Base-by-base conservation (phyloP, 64 coral and sea anemone species). In the Astreopora myriophthalma region DNA sequence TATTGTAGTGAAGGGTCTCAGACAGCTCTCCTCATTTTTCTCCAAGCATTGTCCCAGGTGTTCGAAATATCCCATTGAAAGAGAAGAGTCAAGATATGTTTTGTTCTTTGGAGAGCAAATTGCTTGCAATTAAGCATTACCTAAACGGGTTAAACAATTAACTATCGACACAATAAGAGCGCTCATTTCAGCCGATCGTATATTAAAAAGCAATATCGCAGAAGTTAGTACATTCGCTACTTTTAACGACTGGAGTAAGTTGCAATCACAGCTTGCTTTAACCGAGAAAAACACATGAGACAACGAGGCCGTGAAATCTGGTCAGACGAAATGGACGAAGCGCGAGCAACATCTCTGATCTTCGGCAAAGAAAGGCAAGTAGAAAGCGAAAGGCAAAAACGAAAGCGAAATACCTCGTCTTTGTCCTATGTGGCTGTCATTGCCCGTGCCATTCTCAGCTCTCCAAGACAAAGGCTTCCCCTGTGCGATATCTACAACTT, bases 401-500 rank as follows among this genome's bases (percentile, higher is more conserved):
- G 79, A 57, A 83, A 83, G 57, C 52, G 57, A 27, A 83, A 63
- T 83, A 64, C 79, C 29, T 83, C 52, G 8, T 34, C 89, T 9
- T 13, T 84, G 67, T 70, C 91, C 11, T 93, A 87, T 40, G 76
- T 87, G n/a, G 84, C 71, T 5, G 62, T 87, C 2, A 93, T 93
- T 31, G 42, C 91, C 0, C 26, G 27, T 9, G 84, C 91, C 1
- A 93, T 93, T 65, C 83, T 93, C 23, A 69, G 73, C 8, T 93
- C 91, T 14, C 71, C 91, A 17, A 30, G 42, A 5, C 86, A 86
- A 55, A 87, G 71, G 16, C 34, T 76, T 8, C 86, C 91, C 0
- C 74, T 93, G 20, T 30, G 72, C 31, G 84, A 87, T 34, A 87
- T 93, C 31, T 93, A 93, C 73, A 76, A 30, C 16, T 86, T 79